Conservation (phyloP, 1,140 invertebrate genomes). For the Medauroidea extradentata region DNA sequence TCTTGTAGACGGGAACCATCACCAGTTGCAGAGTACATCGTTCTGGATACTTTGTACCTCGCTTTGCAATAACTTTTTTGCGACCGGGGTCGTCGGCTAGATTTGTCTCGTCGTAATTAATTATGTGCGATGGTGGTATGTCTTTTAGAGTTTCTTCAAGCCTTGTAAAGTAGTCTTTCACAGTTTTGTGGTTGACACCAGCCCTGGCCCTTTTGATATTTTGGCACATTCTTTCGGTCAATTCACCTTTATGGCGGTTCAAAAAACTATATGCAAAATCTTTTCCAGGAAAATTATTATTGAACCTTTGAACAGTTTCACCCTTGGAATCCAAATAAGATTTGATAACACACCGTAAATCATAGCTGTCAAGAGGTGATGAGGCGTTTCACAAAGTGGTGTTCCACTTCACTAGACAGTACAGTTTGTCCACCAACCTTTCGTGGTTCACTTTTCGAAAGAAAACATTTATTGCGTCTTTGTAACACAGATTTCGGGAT, state of each 20-base stretch:
- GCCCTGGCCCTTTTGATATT: slow-evolving; percentile 35
- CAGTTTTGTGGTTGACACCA: slow-evolving; percentile 12
- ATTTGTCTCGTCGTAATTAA: slow-evolving; percentile 26
- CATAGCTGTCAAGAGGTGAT: no score
- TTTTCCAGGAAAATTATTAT: slow-evolving; percentile 30
- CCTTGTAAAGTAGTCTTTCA: slow-evolving; percentile 24
- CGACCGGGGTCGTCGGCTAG: slow-evolving; percentile 32
- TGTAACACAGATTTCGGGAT: no score
- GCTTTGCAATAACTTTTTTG: slow-evolving; percentile 28
- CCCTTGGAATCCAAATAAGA: not conserved
- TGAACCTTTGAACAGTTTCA: slow-evolving; percentile 18
- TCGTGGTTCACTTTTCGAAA: no score
- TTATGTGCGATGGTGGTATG: slow-evolving; percentile 17
- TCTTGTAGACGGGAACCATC: no score
- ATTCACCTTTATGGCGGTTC: slow-evolving; percentile 29
- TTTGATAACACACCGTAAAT: not conserved
- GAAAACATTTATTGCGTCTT: no score
- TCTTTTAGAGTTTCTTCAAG: slow-evolving; percentile 9
- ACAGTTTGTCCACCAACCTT: no score
- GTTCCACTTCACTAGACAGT: no score
- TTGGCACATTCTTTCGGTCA: slow-evolving; percentile 28
- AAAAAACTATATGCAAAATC: slow-evolving; percentile 28
- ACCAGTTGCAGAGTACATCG: no score
- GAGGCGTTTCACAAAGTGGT: no score
- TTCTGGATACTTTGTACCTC: no score